Conservation (phyloP, 2,797 vertebrate species). For the Macrochelys suwanniensis region DNA sequence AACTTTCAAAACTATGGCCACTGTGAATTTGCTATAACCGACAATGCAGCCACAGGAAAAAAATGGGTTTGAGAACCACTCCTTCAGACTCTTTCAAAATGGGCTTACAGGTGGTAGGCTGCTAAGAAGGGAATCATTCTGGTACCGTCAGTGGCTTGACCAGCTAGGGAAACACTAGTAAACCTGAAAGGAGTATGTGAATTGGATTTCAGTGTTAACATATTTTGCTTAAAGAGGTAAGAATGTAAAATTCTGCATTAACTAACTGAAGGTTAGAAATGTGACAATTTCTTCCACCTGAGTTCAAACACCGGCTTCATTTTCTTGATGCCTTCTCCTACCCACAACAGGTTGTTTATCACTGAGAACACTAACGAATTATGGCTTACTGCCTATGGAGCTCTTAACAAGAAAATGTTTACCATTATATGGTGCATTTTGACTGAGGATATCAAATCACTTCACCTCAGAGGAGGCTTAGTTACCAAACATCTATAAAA, state of each 20-base stretch:
- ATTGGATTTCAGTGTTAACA: background rate
- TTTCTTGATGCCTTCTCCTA: background rate
- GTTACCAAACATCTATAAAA: background rate
- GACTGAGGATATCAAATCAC: background rate
- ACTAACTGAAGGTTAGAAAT: background rate
- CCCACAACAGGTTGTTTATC: background rate
- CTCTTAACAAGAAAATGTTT: background rate
- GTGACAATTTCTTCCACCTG: background rate
- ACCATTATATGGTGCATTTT: background rate
- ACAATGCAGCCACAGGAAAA: background rate
- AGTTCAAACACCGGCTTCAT: background rate
- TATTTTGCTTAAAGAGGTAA: background rate
- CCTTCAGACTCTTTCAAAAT: background rate
- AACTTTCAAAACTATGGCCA: background rate
- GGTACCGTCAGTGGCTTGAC: too few species aligned
- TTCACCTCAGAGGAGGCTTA: background rate
- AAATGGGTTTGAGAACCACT: background rate
- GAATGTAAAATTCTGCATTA: background rate
- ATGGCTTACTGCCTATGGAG: too few species aligned
- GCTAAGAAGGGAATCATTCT: too few species aligned
- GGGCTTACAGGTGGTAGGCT: background rate
- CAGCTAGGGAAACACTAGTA: too few species aligned
- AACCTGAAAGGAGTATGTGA: too few species aligned
- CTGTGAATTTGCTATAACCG: background rate
- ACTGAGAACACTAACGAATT: too few species aligned